Percentiles rank a stretch among this genome's conserved stretches.
These are phyloP conservation scores for Cirrhinus mrigala DNA, from an alignment of 2,797 vertebrate genomes.

Conservation along the genomic window DNA sequence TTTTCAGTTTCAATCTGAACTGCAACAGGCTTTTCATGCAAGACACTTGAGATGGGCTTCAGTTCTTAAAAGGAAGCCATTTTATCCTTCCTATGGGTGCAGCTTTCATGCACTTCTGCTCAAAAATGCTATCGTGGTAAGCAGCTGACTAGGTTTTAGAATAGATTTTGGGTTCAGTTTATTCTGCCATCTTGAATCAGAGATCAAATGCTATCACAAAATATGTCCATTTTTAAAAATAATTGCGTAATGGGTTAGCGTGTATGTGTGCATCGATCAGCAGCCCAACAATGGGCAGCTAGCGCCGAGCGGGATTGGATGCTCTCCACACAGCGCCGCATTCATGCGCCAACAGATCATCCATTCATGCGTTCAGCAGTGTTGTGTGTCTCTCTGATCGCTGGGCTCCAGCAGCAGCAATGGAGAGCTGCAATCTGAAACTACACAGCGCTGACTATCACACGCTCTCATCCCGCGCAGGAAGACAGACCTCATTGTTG, in stretches of 20 bases:
- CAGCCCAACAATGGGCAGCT: conserved; percentile 31
- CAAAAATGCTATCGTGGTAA: background rate
- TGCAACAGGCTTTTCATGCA: background rate
- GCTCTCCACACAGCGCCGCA: conserved; percentile 20
- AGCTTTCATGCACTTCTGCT: background rate
- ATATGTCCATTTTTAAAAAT: conserved; percentile 31
- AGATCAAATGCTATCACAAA: background rate
- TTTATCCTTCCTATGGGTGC: conserved; percentile 8
- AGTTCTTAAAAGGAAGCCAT: background rate
- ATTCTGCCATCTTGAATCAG: background rate
- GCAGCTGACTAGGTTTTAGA: background rate
- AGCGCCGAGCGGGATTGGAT: background rate
- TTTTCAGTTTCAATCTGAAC: conserved; percentile 15
- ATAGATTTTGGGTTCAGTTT: background rate
- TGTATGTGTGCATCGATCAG: conserved; percentile 27
- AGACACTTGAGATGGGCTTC: background rate
- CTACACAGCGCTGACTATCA: conserved; percentile 16
- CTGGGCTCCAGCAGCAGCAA: conserved; percentile 14
- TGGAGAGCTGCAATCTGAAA: conserved; percentile 39
- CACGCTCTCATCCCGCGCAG: conserved; percentile 25
- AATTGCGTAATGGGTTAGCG: conserved; percentile 3
- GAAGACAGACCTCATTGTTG: conserved; percentile 42
- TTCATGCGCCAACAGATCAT: conserved; percentile 48
- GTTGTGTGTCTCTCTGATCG: conserved; percentile 43
- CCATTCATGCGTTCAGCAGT: conserved; percentile 49